phyloP scores from a whole-genome alignment of 2,888 invertebrate species.

The Aradus depressus region DNA sequence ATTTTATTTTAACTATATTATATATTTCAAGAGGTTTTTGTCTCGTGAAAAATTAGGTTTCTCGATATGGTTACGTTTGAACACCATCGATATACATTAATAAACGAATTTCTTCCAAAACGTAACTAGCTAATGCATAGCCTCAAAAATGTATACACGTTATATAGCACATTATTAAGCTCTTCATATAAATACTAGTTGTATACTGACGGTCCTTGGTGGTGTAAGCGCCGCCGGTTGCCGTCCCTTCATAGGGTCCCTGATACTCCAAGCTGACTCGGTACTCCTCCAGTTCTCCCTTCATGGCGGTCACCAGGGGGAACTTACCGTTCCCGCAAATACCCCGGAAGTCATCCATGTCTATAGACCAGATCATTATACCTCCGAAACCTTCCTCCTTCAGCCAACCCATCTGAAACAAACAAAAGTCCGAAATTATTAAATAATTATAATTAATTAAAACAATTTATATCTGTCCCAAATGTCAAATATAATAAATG shows the following conservation, averaged over 20 bases:
- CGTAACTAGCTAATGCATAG: no score
- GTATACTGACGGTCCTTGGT: conserved; percentile 74
- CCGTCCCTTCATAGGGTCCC: conserved; percentile 70
- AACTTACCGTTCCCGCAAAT: conserved; percentile 83
- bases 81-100: no score
- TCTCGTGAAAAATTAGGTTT: no score
- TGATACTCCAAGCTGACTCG: conserved; percentile 71
- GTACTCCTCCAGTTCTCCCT: conserved; percentile 71
- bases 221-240: conserved; percentile 67
- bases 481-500: no score
- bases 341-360: conserved; percentile 91
- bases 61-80: no score
- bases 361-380: conserved; percentile 94
- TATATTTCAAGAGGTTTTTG: no score
- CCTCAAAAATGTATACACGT: no score
- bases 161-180: not conserved
- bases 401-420: conserved; percentile 73
- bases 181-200: not conserved
- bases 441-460: no score
- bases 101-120: no score
- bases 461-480: no score
- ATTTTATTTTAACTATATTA: no score
- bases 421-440: no score
- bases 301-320: conserved; percentile 77
- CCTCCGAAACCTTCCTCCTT: conserved; percentile 91